phyloP scores from a whole-genome alignment of 1,140 invertebrate genomes.

The Drosophila prosaltans region DNA sequence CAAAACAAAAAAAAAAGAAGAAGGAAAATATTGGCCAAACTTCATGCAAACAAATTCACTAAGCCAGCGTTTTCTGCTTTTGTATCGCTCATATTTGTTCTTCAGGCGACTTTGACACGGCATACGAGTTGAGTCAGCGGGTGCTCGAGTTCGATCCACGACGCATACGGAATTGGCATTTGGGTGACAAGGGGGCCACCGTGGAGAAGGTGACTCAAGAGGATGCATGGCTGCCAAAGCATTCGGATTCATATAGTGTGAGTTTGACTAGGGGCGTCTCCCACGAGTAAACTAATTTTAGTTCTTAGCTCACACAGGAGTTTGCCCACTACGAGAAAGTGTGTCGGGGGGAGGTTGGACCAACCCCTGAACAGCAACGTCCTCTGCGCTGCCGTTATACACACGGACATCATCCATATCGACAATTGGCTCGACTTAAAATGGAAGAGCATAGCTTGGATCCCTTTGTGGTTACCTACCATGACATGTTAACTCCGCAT shows the following conservation, averaged over 20 bases:
- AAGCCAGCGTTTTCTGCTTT: background rate
- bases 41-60: slow-evolving; percentile 35
- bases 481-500: slow-evolving; percentile 93
- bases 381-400: slow-evolving; percentile 89
- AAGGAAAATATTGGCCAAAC: slow-evolving; percentile 89
- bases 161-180: slow-evolving; percentile 91
- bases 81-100: slow-evolving; percentile 20
- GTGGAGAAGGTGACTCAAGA: slow-evolving; percentile 7
- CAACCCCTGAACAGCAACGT: slow-evolving; percentile 42
- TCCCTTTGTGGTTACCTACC: slow-evolving; percentile 93
- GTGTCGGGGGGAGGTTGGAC: slow-evolving; percentile 90
- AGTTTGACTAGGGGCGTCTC: slow-evolving; percentile 18
- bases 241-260: slow-evolving; percentile 58
- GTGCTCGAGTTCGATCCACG: slow-evolving; percentile 92
- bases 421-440: slow-evolving; percentile 93
- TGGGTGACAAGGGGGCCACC: slow-evolving; percentile 85
- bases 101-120: slow-evolving; percentile 91
- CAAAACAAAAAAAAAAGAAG: slow-evolving; percentile 85
- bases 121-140: slow-evolving; percentile 94
- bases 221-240: slow-evolving; percentile 27
- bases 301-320: slow-evolving; percentile 59
- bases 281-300: slow-evolving; percentile 12
- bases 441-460: slow-evolving; percentile 94
- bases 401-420: slow-evolving; percentile 88
- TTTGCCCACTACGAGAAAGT: slow-evolving; percentile 90